Base-by-base conservation (phyloP, 1,140 invertebrate genomes). In the Polypedilum vanderplanki region DNA sequence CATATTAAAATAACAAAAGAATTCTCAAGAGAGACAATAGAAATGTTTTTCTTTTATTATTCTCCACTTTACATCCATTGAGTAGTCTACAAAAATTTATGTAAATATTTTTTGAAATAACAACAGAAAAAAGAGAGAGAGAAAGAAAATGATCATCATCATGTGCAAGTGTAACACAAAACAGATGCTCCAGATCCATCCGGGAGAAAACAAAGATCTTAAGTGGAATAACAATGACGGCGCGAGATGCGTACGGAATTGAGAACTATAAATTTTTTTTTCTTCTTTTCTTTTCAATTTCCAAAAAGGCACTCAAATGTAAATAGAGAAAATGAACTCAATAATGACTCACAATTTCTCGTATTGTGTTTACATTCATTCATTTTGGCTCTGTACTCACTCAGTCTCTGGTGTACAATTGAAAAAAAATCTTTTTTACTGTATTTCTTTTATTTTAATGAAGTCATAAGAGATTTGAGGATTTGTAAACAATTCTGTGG, bases 71-170 rank as follows among this genome's bases (percentile, higher is more conserved):
- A 33, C 1, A 3, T 33, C 24, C 46, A 57, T 12, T 57, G 12
- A 57, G 46, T 57, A n/a, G 15, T 57, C 46, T 15, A 57, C 46
- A 57, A 57, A 57, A n/a, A 57, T n/a, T n/a, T 15, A 57, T 57
- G 46, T 57, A 57, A n/a, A 57, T 33, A 33, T n/a, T 57, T 12
- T 57, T n/a, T 57, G 4, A 57, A 57, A 57, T n/a, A 57, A 57
- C 12, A 57, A 57, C 46, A 57, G 15, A n/a, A 57, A 3, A 15
- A 57, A 57, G 15, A 4, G 46, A 57, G n/a, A 57, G n/a, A 57
- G n/a, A 57, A 57, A 57, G 46, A 57, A n/a, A 57, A 57, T n/a
- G 46, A 57, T 57, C 46, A 57, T 57, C 46, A 33, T 33, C 24
- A 33, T 33, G 24, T 33, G 46, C 46, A 57, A 57, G 46, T 57